phyloP scores from a whole-genome alignment of 2,113 vertebrate species.

The Cromileptes altivelis region DNA sequence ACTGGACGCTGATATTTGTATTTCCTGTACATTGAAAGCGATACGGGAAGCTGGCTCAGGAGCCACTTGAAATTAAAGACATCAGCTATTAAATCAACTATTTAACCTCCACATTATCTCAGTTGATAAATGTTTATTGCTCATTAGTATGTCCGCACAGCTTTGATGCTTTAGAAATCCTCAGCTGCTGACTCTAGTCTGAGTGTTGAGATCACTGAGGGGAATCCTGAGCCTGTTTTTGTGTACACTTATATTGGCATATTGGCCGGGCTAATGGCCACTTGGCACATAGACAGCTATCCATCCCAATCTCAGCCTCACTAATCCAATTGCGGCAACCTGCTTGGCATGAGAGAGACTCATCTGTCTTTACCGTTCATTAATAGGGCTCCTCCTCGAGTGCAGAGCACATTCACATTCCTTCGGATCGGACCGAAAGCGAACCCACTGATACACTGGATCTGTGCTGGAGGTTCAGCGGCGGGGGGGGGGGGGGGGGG shows the following conservation, averaged over 20 bases:
- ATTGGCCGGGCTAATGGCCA: conserved; percentile 70
- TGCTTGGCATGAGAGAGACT: conserved; percentile 79
- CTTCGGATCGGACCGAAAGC: conserved; percentile 50
- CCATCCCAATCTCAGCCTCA: conserved; percentile 74
- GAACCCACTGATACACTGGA: conserved; percentile 38
- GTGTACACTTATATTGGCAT: conserved; percentile 67
- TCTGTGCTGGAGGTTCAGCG: conserved; percentile 15
- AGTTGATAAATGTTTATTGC: conserved; percentile 67
- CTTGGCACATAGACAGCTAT: conserved; percentile 82
- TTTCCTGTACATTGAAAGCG: conserved; percentile 52
- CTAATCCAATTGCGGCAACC: conserved; percentile 81
- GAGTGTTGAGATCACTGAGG: conserved; percentile 48
- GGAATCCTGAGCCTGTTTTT: conserved; percentile 72
- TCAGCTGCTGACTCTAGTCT: conserved; percentile 37
- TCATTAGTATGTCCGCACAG: conserved; percentile 57
- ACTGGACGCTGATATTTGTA: conserved; percentile 37
- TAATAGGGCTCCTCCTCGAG: conserved; percentile 71
- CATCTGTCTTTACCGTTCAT: conserved; percentile 83
- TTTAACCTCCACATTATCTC: conserved; percentile 42
- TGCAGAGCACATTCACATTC: conserved; percentile 66
- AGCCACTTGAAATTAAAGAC: conserved; percentile 49
- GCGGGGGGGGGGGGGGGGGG: not conserved
- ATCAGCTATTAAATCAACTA: conserved; percentile 47
- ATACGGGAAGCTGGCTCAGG: conserved; percentile 23
- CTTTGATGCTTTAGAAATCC: conserved; percentile 63